These are phyloP conservation scores for Excalfactoria chinensis DNA, from an alignment of 2,113 vertebrate species.

Conservation along the genomic window DNA sequence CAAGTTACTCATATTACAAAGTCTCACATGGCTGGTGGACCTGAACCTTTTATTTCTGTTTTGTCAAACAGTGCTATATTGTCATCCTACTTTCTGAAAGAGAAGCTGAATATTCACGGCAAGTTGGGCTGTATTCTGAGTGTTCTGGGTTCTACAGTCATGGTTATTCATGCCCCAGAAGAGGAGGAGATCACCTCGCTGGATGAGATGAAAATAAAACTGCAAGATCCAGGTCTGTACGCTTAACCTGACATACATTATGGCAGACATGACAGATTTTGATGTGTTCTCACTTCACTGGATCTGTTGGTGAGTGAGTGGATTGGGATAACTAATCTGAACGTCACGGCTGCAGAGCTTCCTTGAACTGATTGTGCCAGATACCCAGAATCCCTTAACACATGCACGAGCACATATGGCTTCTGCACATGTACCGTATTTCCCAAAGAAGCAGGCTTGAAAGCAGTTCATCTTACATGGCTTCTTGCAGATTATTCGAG, in stretches of 20 bases:
- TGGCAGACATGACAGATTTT: background rate
- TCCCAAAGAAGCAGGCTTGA: background rate
- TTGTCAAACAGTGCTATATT: slow-evolving; percentile 77
- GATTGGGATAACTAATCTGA: background rate
- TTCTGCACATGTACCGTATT: background rate
- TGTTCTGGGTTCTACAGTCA: slow-evolving; percentile 82
- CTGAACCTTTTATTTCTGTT: background rate
- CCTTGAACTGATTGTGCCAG: background rate
- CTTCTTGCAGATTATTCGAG: background rate
- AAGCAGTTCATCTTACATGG: background rate
- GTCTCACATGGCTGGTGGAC: fast-evolving
- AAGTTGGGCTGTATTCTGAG: slow-evolving; percentile 84
- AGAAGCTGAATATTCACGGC: slow-evolving; percentile 84
- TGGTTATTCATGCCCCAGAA: slow-evolving; percentile 83
- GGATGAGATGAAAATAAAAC: slow-evolving; percentile 82
- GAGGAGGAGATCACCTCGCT: slow-evolving; percentile 83
- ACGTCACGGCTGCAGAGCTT: background rate
- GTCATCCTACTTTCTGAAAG: slow-evolving; percentile 84
- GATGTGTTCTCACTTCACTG: background rate
- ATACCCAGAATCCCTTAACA: background rate
- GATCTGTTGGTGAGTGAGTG: background rate
- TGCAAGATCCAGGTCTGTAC: slow-evolving; percentile 84
- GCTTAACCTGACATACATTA: background rate
- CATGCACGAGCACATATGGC: too few species aligned
- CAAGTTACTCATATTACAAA: background rate